Percentiles rank a stretch among this genome's conserved stretches.
Conservation (phyloP, 2,888 invertebrate species). For the Cephus rjabovi region DNA sequence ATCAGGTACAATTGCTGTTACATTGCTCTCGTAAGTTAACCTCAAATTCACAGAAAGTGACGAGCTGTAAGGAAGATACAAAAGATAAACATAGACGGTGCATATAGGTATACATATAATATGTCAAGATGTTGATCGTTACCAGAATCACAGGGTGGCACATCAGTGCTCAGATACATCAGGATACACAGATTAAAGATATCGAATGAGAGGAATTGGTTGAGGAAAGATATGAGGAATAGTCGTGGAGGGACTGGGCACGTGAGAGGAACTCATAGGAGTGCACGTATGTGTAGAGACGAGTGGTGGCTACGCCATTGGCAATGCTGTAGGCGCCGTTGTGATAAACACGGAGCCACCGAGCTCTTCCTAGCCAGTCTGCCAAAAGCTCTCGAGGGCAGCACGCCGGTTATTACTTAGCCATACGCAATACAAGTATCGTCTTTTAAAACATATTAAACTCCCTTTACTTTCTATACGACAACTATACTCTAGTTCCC, state of each 20-base stretch:
- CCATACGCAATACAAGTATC: background rate
- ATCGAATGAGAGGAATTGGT: background rate
- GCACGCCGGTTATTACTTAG: background rate
- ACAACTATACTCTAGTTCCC: slow-evolving; percentile 12
- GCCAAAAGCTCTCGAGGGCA: slow-evolving; percentile 27
- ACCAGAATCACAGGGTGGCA: background rate
- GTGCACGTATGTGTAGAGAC: background rate
- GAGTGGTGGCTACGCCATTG: slow-evolving; percentile 28
- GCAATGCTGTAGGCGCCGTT: slow-evolving; percentile 20
- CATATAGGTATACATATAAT: background rate
- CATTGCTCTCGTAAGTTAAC: background rate
- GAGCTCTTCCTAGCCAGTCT: slow-evolving; percentile 29
- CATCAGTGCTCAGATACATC: background rate
- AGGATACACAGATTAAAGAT: background rate
- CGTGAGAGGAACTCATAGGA: background rate
- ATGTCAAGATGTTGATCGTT: background rate
- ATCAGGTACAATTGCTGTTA: background rate
- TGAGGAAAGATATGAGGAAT: background rate
- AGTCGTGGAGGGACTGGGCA: background rate
- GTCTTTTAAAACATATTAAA: background rate
- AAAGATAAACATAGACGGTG: background rate
- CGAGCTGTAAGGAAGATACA: background rate
- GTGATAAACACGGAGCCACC: slow-evolving; percentile 32
- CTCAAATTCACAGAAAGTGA: background rate
- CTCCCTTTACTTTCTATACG: slow-evolving; percentile 7